Evolutionary conservation across 2,113 vertebrate genomes (phyloP), one percentile per base, ranked within the genome.

Genomic region (Nyctereutes procyonoides): DNA sequence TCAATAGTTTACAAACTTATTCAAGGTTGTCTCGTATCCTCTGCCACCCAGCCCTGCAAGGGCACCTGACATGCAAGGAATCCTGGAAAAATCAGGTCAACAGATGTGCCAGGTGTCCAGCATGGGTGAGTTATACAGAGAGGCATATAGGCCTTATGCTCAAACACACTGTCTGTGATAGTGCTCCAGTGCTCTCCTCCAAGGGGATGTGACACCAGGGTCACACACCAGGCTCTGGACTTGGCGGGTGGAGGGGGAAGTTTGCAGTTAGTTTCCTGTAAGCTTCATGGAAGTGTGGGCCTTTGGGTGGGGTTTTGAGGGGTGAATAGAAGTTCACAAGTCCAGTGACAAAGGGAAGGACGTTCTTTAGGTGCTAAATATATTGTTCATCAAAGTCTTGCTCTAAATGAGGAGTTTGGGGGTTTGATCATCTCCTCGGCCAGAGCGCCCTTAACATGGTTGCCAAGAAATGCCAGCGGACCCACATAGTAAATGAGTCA

Each of bases 251-350:
- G 15, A 5, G 19, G 53, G 5, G 9, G 2, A 17, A 62, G 13
- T 32, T 38, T 67, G 69, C 20, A 55, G 76, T 32, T 77, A 15
- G 60, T 35, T 82, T 11, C 48, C 81, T 90, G 2, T 62, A 62
- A 65, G 15, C 35, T 87, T 90, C 43, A 13, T 53, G 63, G 32
- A 60, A 56, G n/a, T n/a, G 3, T 73, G 60, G 74, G 7, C 65
- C 22, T 87, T 76, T 30, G 63, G 35, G 17, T 93, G n/a, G 80
- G 89, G 43, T 56, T 86, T 95, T 71, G 67, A 90, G 67, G n/a
- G n/a, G 4, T 79, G 24, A 77, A 6, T 19, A 95, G 80, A 55
- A 86, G 67, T 77, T 87, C 65, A 51, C n/a, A 53, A 20, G 85
- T 51, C 16, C 73, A 43, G 6, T 19, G 28, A 56, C 26, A 8